A percentile compares a stretch with the other conserved stretches of the same genome.
Conservation (phyloP, 2,113 vertebrate species). For the Siniperca chuatsi region DNA sequence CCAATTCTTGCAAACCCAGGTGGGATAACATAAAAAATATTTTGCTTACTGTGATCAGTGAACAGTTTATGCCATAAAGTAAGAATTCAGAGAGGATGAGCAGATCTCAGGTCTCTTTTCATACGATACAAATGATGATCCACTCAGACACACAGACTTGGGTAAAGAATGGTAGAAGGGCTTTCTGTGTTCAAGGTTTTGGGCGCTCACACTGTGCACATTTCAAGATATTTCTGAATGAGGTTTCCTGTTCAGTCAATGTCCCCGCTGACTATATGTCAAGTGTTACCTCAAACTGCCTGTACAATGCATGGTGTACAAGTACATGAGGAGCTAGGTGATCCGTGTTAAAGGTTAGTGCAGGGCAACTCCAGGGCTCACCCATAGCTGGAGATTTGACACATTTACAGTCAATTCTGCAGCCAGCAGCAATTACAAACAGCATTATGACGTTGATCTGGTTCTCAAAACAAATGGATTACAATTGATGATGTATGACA, state of each 20-base stretch:
- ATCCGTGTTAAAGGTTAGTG: slow-evolving; percentile 34
- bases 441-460: slow-evolving; percentile 26
- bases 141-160: neutral
- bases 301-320: neutral
- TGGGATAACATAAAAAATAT: neutral
- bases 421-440: neutral
- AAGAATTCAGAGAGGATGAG: neutral
- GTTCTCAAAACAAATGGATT: slow-evolving; percentile 30
- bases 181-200: slow-evolving; percentile 56
- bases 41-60: neutral
- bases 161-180: slow-evolving; percentile 1
- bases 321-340: slow-evolving; percentile 23
- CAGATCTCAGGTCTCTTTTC: neutral
- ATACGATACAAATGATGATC: neutral
- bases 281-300: neutral
- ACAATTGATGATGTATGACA: neutral
- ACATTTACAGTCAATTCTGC: slow-evolving; percentile 18
- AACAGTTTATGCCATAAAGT: neutral
- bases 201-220: slow-evolving; percentile 12
- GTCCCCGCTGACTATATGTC: neutral
- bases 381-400: slow-evolving; percentile 15
- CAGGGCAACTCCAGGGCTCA: slow-evolving; percentile 11
- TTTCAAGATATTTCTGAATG: slow-evolving; percentile 44
- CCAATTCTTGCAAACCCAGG: neutral
- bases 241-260: slow-evolving; percentile 27